phyloP scores from a whole-genome alignment of 1,140 invertebrate species.

The Drosophila sechellia region DNA sequence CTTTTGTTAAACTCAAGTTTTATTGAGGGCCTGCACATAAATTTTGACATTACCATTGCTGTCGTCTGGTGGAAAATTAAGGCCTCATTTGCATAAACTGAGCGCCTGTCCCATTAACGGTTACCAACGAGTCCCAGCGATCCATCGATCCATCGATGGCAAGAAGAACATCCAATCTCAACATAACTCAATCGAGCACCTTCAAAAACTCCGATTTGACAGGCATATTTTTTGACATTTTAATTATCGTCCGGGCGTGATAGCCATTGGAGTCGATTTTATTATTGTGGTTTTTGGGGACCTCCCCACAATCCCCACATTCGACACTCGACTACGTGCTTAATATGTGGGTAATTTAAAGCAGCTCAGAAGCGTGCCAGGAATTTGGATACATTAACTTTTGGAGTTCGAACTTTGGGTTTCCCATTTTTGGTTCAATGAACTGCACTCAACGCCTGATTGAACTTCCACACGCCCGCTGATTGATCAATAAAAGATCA shows the following conservation, averaged over 20 bases:
- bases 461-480: constrained; percentile 43
- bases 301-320: background rate
- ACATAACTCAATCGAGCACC: constrained; percentile 69
- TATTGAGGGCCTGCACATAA: constrained; percentile 58
- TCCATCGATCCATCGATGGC: constrained; percentile 22
- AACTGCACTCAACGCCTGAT: constrained; percentile 48
- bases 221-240: constrained; percentile 73
- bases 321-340: constrained; percentile 52
- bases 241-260: constrained; percentile 70
- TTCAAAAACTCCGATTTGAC: constrained; percentile 49
- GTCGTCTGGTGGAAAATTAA: constrained; percentile 55
- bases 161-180: constrained; percentile 31
- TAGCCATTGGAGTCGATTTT: constrained; percentile 34
- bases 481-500: constrained; percentile 65
- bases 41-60: constrained; percentile 62
- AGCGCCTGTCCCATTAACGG: constrained; percentile 33
- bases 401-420: constrained; percentile 37
- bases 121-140: constrained; percentile 26
- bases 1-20: constrained; percentile 35
- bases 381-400: constrained; percentile 48
- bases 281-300: constrained; percentile 25
- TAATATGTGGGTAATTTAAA: constrained; percentile 73
- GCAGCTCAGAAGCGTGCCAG: constrained; percentile 64
- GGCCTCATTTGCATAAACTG: constrained; percentile 68
- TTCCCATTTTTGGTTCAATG: constrained; percentile 62